Evolutionary conservation across 2,113 vertebrate genomes (phyloP).

Genomic region (Leucopternis melanops): DNA sequence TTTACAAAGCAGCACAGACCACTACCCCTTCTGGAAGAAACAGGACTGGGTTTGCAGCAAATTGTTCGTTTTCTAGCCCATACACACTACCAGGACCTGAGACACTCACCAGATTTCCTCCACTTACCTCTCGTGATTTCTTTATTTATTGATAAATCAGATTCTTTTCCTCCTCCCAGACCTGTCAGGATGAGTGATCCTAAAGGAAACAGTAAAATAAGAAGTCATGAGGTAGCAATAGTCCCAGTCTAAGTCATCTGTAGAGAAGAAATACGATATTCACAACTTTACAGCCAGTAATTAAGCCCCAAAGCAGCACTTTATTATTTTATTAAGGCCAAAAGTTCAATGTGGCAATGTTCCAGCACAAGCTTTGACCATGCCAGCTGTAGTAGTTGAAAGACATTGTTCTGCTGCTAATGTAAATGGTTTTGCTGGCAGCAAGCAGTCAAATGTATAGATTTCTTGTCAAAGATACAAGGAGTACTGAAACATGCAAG

Average conservation of each 20-base stretch:
- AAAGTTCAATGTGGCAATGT: not conserved
- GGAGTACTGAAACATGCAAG: not conserved
- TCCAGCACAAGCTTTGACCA: not conserved
- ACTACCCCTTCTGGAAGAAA: not conserved
- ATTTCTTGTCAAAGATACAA: not conserved
- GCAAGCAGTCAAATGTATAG: not conserved
- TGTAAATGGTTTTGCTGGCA: slow-evolving; percentile 15
- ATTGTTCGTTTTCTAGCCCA: not conserved
- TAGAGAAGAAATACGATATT: slow-evolving; percentile 7
- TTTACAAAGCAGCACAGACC: not conserved
- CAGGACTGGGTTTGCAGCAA: not conserved
- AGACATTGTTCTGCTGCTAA: not conserved
- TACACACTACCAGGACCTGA: not conserved
- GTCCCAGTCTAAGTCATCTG: not conserved
- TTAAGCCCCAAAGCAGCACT: not conserved
- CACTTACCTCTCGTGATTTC: not conserved
- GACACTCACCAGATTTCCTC: not conserved
- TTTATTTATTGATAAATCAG: not conserved
- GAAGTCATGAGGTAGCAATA: not conserved
- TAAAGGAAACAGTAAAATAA: not conserved
- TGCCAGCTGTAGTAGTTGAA: not conserved
- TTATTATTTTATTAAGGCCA: not conserved
- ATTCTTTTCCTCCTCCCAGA: not conserved
- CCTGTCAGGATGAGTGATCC: not conserved
- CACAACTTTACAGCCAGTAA: not conserved